Percentiles rank a stretch among this genome's conserved stretches.
Conservation (phyloP, 2,113 vertebrate genomes). For the Onychorhynchus coronatus region DNA sequence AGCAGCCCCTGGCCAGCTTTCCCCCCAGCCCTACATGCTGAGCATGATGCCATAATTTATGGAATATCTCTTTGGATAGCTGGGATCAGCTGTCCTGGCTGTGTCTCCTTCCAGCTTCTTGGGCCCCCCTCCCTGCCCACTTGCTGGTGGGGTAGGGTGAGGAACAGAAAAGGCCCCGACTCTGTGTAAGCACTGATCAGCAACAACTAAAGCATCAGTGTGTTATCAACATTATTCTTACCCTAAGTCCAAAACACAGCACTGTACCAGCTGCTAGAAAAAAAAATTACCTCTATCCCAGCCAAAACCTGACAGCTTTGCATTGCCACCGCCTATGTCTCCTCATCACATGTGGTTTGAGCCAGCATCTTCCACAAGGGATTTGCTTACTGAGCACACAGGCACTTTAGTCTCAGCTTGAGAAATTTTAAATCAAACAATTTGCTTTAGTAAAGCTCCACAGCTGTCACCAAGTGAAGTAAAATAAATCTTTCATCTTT, state of each 20-base stretch:
- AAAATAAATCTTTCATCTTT: background rate
- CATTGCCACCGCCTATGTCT: background rate
- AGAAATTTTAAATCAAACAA: background rate
- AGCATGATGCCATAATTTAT: background rate
- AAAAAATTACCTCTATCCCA: background rate
- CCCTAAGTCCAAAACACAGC: background rate
- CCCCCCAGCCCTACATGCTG: background rate
- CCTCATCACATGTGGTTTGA: background rate
- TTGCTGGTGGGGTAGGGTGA: fast-evolving
- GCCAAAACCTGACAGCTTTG: background rate
- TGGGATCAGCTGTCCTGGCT: background rate
- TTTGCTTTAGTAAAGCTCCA: background rate
- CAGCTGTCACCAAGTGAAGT: background rate
- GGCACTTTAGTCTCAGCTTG: background rate
- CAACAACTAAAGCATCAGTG: background rate
- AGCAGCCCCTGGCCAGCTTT: background rate
- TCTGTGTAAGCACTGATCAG: background rate
- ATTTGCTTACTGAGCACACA: background rate
- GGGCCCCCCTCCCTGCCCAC: background rate
- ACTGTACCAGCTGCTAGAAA: background rate
- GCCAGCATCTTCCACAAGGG: background rate
- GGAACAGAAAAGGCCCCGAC: background rate
- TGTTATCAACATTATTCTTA: background rate
- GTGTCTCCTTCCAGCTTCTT: background rate
- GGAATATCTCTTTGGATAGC: background rate